These are phyloP conservation scores for Xanthia togata DNA, from an alignment of 2,888 invertebrate species.

Conservation along the genomic window DNA sequence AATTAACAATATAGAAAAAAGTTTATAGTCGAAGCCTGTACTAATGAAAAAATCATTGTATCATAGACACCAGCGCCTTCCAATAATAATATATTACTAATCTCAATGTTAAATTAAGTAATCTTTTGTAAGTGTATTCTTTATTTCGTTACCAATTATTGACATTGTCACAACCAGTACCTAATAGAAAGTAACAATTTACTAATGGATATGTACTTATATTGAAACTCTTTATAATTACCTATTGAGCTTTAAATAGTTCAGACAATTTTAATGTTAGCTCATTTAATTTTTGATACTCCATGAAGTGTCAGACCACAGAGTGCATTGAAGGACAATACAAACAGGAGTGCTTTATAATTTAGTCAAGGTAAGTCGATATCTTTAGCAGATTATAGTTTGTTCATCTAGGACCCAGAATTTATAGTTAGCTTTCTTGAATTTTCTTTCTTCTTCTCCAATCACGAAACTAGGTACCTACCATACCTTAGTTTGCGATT, in stretches of 20 bases:
- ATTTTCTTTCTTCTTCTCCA: no score
- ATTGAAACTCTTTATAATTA: background rate
- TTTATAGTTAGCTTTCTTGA: no score
- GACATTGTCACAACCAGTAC: background rate
- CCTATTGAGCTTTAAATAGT: constrained; percentile 21
- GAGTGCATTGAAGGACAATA: background rate
- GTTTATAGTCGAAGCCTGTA: background rate
- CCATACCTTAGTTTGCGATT: no score
- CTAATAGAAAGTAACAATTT: background rate
- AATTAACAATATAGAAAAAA: background rate
- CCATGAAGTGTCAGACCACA: background rate
- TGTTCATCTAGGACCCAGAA: no score
- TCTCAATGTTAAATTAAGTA: background rate
- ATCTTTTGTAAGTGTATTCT: background rate
- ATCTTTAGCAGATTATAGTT: background rate
- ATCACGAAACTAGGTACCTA: no score
- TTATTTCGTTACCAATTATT: background rate
- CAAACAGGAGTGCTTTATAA: background rate
- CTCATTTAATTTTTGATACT: background rate
- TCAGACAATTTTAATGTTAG: background rate
- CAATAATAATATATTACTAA: background rate
- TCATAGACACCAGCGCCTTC: background rate
- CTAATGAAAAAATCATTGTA: background rate
- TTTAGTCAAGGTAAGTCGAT: constrained; percentile 30
- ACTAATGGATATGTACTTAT: constrained; percentile 6